Evolutionary conservation across 2,888 invertebrate genomes (phyloP), one percentile per base, ranked within the genome.

Genomic region (Leucophora obtusa): DNA sequence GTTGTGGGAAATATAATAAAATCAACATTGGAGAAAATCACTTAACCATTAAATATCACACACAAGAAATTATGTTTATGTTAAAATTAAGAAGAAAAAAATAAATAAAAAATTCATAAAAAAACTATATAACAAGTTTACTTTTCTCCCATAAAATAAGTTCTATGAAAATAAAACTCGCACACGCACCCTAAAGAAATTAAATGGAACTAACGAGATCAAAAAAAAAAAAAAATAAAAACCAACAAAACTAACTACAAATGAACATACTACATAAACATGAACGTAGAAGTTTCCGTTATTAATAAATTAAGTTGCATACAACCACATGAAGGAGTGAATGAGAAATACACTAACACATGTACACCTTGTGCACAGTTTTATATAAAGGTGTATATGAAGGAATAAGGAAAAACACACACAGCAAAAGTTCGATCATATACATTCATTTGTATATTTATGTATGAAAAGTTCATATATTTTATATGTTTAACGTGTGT

Each of bases 301-400:
- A 68, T 79, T 82, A 80, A 77, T 80, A 75, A 80, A 80, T 80
- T 75, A 80, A 62, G 62, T 71, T 66, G 60, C 66, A 56, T 66
- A 58, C 28, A 15, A 74, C 43, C 70, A 38, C 56, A 53, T 15
- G 43, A 15, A 10, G 50, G 59, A 62, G 51, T 35, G 24, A 63
- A 5, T 47, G 15, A 43, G 35, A 6, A n/a, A 56, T 28, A 56
- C 28, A 56, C 56, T 7, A 56, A 56, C 24, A 33, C 28, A 28
- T 7, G 0, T 21, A 14, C 54, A 5, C 10, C 28, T 24, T 18
- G 2, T 11, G 14, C 11, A 11, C 38, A n/a, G 14, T 47, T 47
- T n/a, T n/a, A n/a, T 47, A 47, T 47, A 3, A 14, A 47, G 43
- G n/a, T 47, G 43, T 47, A 47, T 47, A 47, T 47, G n/a, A 47